Evolutionary conservation across 2,113 vertebrate species (phyloP), one percentile per base, ranked within the genome.

Genomic region (Monopterus albus): DNA sequence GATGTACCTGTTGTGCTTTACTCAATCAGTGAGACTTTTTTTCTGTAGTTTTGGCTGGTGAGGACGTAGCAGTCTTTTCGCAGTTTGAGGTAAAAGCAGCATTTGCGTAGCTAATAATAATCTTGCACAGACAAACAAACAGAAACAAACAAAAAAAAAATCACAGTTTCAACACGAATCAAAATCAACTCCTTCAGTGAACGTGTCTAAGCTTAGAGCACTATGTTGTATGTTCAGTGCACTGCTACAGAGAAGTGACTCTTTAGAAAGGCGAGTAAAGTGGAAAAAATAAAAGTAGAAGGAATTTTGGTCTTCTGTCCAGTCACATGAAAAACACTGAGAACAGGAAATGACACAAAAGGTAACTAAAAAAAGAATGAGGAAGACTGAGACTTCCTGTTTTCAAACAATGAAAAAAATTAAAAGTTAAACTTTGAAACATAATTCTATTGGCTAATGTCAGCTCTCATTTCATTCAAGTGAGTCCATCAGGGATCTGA

Each of bases 291-390:
- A 17, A 64, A 47, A 51, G 51, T 57, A 51, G 14, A 47, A 72
- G 58, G 7, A 71, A 77, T 85, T 91, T 94, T 93, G 92, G 93
- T 92, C 89, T 90, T 91, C 47, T 79, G 79, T 86, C 67, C 85
- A 87, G 80, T 73, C 52, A 85, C 72, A 67, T 78, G 75, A 76
- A 80, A 86, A 75, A 86, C 25, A 81, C 29, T 3, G 2, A 57
- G 61, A 67, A 80, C 18, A 72, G 64, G 53, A 72, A 88, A 76
- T 69, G 15, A 66, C 46, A 82, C 49, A 66, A 31, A 29, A 64
- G 20, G 52, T 50, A 23, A 52, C 23, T 39, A 46, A 60, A 79
- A 64, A 70, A 45, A 72, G 46, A 85, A 69, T 38, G 55, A 69
- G 72, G 35, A 85, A 61, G 56, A 35, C n/a, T 60, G 49, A 59